These are phyloP conservation scores for Drosophila setosimentum DNA, from an alignment of 2,888 invertebrate species.

Conservation along the genomic window DNA sequence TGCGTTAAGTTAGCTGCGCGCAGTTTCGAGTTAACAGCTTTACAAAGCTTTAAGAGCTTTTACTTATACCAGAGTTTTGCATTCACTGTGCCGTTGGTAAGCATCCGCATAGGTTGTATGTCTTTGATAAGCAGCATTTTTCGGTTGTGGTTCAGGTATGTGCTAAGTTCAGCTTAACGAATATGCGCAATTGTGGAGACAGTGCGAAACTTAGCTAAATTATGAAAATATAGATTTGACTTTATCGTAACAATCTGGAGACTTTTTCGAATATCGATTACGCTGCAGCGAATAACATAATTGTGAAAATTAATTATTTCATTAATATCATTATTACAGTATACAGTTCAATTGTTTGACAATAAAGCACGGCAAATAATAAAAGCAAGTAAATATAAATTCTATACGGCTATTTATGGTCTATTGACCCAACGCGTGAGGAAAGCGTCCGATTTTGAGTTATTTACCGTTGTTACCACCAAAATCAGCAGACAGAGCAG, in stretches of 20 bases:
- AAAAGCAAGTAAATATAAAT: slow-evolving; percentile 30
- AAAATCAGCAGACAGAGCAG: slow-evolving; percentile 20
- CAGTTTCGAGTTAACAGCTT: not conserved
- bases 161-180: slow-evolving; percentile 4
- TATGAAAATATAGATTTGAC: not conserved
- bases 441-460: slow-evolving; percentile 25
- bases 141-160: not conserved
- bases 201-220: slow-evolving; percentile 4
- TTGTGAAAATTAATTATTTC: not conserved
- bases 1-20: slow-evolving; percentile 30
- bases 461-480: slow-evolving; percentile 16
- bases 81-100: not conserved
- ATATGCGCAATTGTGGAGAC: not conserved
- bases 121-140: slow-evolving; percentile 19
- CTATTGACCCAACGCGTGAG: slow-evolving; percentile 64
- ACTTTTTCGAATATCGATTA: slow-evolving; percentile 7
- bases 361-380: slow-evolving; percentile 20
- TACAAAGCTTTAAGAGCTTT: slow-evolving; percentile 4
- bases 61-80: slow-evolving; percentile 10
- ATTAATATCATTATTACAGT: not conserved
- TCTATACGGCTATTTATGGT: slow-evolving; percentile 47
- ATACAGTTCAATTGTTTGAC: not conserved
- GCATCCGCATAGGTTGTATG: not conserved
- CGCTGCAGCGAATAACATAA: not conserved
- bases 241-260: not conserved